phyloP scores from a whole-genome alignment of 2,888 invertebrate genomes.

The Calliphora vomitoria region DNA sequence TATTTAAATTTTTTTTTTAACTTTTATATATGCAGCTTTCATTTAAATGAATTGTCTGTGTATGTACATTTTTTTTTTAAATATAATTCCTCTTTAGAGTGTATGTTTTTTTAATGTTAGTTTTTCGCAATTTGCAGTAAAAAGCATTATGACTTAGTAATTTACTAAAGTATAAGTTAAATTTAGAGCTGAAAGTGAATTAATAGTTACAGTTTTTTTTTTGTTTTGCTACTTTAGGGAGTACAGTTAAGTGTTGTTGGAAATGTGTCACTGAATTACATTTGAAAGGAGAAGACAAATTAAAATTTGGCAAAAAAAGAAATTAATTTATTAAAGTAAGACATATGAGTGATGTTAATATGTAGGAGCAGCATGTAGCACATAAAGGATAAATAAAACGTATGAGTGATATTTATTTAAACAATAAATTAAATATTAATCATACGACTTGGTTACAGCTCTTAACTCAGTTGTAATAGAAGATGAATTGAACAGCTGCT shows the following conservation, averaged over 20 bases:
- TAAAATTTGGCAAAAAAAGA: neutral
- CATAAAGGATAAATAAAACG: no score
- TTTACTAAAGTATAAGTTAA: slow-evolving; percentile 1
- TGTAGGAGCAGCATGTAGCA: no score
- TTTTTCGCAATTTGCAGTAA: neutral
- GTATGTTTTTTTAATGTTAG: slow-evolving; percentile 18
- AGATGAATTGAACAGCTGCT: no score
- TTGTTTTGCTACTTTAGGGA: neutral
- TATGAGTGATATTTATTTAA: no score
- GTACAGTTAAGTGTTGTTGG: neutral
- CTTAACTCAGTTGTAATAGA: no score
- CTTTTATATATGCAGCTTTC: slow-evolving; percentile 32
- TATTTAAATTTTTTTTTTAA: neutral
- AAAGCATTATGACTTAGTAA: slow-evolving; percentile 22
- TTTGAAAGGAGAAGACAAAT: neutral
- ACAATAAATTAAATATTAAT: neutral
- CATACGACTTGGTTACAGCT: neutral
- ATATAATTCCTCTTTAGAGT: slow-evolving; percentile 27
- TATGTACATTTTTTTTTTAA: slow-evolving; percentile 32
- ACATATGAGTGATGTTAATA: no score
- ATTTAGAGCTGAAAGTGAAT: slow-evolving; percentile 20
- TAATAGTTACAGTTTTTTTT: neutral
- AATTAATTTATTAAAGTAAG: no score
- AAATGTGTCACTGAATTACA: slow-evolving; percentile 18
- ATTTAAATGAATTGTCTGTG: slow-evolving; percentile 46